A percentile compares a stretch with the other conserved stretches of the same genome.
Evolutionary conservation across 2,888 invertebrate genomes (phyloP).

Genomic region (Dione juno): DNA sequence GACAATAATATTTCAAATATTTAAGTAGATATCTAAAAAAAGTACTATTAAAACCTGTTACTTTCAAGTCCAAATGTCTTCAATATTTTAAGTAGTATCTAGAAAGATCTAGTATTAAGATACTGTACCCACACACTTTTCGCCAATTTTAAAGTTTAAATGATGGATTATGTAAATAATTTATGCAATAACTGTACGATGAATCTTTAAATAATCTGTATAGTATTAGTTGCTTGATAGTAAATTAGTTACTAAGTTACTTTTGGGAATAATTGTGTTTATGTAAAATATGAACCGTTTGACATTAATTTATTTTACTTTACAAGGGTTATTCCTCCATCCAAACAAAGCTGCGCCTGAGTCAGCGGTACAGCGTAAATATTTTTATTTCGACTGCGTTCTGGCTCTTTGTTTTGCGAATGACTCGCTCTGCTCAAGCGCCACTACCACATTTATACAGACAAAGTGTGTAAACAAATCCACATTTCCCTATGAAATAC

Average conservation of each 20-base stretch:
- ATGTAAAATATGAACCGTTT: slow-evolving; percentile 52
- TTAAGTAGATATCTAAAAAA: neutral
- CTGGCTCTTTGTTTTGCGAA: slow-evolving; percentile 79
- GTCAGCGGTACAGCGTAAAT: slow-evolving; percentile 77
- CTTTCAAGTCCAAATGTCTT: no score
- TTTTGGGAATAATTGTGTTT: slow-evolving; percentile 13
- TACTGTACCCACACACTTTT: neutral
- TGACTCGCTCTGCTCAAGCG: slow-evolving; percentile 59
- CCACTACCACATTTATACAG: slow-evolving; percentile 66
- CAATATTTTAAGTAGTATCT: no score
- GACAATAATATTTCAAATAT: no score
- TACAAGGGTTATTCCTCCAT: slow-evolving; percentile 68
- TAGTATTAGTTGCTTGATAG: neutral
- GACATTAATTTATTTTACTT: slow-evolving; percentile 72
- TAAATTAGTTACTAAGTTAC: neutral
- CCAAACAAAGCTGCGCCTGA: slow-evolving; percentile 76
- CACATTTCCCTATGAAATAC: slow-evolving; percentile 56
- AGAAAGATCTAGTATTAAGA: no score
- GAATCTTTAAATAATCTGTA: neutral
- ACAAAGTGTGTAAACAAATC: slow-evolving; percentile 65
- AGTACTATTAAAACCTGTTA: no score
- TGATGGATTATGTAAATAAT: neutral
- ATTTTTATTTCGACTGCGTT: slow-evolving; percentile 77
- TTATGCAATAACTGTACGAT: neutral
- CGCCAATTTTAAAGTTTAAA: neutral